phyloP scores from a whole-genome alignment of 2,797 vertebrate genomes.

The Poecilia velifera region DNA sequence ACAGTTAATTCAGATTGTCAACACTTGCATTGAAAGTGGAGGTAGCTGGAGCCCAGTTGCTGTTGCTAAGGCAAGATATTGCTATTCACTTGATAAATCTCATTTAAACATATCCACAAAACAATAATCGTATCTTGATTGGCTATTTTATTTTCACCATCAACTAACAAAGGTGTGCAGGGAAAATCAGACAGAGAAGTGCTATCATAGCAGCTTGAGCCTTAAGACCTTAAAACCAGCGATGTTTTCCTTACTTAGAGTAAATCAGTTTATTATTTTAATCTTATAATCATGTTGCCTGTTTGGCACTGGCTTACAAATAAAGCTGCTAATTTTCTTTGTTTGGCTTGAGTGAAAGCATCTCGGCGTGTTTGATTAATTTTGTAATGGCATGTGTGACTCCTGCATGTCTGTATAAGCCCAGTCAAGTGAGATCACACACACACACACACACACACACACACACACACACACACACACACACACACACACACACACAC shows the following conservation, averaged over 20 bases:
- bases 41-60: slow-evolving; percentile 5
- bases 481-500: too few species aligned
- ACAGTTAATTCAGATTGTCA: slow-evolving; percentile 30
- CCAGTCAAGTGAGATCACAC: neutral
- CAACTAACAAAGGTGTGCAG: neutral
- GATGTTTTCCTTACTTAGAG: neutral
- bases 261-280: neutral
- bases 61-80: neutral
- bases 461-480: too few species aligned
- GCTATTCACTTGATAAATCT: neutral
- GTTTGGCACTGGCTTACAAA: neutral
- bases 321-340: neutral
- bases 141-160: neutral
- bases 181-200: slow-evolving; percentile 70
- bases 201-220: slow-evolving; percentile 75
- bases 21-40: slow-evolving; percentile 12
- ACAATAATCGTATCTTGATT: neutral
- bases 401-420: slow-evolving; percentile 15
- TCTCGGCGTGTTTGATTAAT: slow-evolving; percentile 4
- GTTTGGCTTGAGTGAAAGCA: neutral
- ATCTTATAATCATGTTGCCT: slow-evolving; percentile 5
- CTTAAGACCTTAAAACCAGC: neutral
- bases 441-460: too few species aligned
- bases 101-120: neutral
- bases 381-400: slow-evolving; percentile 27